phyloP scores from a whole-genome alignment of 1,140 invertebrate species.

The Andricus grossulariae region DNA sequence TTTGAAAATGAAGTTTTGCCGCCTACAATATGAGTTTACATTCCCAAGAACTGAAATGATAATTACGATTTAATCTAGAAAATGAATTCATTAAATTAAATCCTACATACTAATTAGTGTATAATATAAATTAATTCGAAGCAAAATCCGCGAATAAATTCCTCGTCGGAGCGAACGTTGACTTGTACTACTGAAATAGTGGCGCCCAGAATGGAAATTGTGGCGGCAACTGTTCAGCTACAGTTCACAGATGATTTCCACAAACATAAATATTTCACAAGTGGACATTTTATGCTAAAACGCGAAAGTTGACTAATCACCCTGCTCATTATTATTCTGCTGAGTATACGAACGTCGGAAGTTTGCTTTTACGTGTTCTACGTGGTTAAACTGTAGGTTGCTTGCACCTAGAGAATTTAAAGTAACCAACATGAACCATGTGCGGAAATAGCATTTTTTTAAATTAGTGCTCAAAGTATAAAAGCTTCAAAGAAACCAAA shows the following conservation, averaged over 20 bases:
- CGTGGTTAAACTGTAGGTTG: conserved; percentile 18
- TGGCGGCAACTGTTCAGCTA: too few species aligned
- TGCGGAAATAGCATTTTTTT: conserved; percentile 22
- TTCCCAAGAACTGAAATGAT: too few species aligned
- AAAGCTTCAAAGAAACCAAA: background rate
- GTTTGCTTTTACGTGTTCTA: conserved; percentile 26
- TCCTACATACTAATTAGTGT: too few species aligned
- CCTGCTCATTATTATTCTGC: conserved; percentile 24
- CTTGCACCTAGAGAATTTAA: conserved; percentile 15
- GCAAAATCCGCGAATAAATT: background rate
- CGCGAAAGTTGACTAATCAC: conserved; percentile 27
- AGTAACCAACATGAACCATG: conserved; percentile 24
- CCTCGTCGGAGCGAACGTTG: background rate
- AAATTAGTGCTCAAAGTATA: conserved; percentile 14
- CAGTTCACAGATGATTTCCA: background rate
- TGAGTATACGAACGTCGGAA: conserved; percentile 21
- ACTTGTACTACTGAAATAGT: background rate
- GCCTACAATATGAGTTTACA: too few species aligned
- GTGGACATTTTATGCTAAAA: conserved; percentile 8
- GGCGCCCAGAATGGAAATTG: background rate
- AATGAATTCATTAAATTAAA: too few species aligned
- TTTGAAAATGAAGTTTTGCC: too few species aligned
- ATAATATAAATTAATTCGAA: too few species aligned
- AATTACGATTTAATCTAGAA: too few species aligned
- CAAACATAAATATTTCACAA: conserved; percentile 19